phyloP scores from a whole-genome alignment of 2,797 vertebrate genomes.

The Carcharodon carcharias region DNA sequence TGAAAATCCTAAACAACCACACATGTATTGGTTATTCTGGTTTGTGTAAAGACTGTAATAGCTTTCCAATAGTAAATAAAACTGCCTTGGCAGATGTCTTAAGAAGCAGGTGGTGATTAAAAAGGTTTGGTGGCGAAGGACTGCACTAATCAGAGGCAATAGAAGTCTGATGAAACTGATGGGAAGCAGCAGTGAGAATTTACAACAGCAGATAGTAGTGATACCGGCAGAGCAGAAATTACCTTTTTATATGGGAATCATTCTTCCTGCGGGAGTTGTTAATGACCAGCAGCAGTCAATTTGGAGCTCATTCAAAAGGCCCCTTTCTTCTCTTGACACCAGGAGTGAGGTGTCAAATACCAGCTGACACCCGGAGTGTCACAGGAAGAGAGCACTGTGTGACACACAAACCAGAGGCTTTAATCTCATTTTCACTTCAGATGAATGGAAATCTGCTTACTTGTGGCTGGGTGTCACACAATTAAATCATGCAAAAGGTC shows the following conservation, averaged over 20 bases:
- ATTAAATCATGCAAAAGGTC: conserved; percentile 3
- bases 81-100: not conserved
- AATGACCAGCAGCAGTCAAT: conserved; percentile 30
- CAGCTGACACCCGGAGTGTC: conserved; percentile 27
- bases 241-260: conserved; percentile 13
- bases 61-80: not conserved
- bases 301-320: conserved; percentile 32
- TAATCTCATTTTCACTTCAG: conserved; percentile 35
- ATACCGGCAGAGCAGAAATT: conserved; percentile 11
- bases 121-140: not conserved
- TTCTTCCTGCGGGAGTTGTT: conserved; percentile 35
- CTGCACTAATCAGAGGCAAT: conserved; percentile 20
- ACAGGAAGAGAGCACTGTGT: conserved; percentile 25
- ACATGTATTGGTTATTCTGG: not conserved
- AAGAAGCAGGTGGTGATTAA: not conserved
- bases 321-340: conserved; percentile 33
- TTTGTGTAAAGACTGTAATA: not conserved
- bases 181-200: not conserved
- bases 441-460: conserved; percentile 36
- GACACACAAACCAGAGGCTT: conserved; percentile 3
- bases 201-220: not conserved
- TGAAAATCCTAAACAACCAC: not conserved
- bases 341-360: conserved; percentile 33
- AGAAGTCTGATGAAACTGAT: conserved; percentile 6
- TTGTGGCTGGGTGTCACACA: not conserved